phyloP scores from a whole-genome alignment of 1,140 invertebrate genomes.

The Halotydeus destructor region DNA sequence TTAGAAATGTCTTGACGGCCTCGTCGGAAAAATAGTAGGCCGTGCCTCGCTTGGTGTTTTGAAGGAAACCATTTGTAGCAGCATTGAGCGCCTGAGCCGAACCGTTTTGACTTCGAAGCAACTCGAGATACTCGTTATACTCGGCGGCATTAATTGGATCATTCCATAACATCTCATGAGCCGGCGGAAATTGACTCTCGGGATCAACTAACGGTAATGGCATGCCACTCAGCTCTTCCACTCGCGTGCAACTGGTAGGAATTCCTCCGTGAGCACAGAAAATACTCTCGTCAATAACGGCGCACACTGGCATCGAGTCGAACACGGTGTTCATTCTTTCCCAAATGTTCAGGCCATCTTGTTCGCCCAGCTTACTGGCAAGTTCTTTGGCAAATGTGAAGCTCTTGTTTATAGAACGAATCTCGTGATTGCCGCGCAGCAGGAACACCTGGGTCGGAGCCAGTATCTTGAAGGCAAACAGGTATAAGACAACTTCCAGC shows the following conservation, averaged over 20 bases:
- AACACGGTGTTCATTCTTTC: constrained; percentile 43
- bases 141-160: constrained; percentile 34
- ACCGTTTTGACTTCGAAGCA: not conserved
- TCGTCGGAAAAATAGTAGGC: constrained; percentile 43
- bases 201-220: constrained; percentile 38
- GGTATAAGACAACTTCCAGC: constrained; percentile 33
- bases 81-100: not conserved
- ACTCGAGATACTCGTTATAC: not conserved
- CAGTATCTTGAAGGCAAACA: constrained; percentile 37
- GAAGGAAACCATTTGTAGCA: constrained; percentile 42
- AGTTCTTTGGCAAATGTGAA: constrained; percentile 4
- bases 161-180: constrained; percentile 56
- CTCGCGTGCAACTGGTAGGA: constrained; percentile 33
- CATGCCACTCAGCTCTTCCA: constrained; percentile 32
- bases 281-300: constrained; percentile 41
- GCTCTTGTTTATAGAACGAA: constrained; percentile 25
- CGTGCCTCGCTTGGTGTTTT: constrained; percentile 41
- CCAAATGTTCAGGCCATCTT: constrained; percentile 35
- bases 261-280: constrained; percentile 54
- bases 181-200: constrained; percentile 37
- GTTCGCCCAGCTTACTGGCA: constrained; percentile 3
- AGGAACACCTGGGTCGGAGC: constrained; percentile 34
- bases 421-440: constrained; percentile 40
- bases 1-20: constrained; percentile 40
- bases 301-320: constrained; percentile 44